Conservation (phyloP, 2,797 vertebrate species). For the Picus viridis region DNA sequence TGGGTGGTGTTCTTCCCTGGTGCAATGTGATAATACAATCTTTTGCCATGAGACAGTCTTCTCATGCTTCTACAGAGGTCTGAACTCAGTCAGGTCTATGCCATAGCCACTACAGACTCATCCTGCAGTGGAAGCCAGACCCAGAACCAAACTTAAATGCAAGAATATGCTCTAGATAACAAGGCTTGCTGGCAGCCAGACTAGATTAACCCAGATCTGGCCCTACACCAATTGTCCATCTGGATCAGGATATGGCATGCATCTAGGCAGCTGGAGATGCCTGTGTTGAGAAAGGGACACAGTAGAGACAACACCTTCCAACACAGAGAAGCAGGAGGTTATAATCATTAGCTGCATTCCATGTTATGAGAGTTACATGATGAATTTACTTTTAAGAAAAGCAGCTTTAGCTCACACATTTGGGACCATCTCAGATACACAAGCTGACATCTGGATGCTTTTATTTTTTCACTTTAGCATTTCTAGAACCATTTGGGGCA, state of each 20-base stretch:
- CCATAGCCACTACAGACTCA: neutral
- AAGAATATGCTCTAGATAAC: neutral
- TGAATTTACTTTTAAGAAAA: neutral
- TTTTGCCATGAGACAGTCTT: neutral
- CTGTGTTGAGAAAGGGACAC: neutral
- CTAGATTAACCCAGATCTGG: neutral
- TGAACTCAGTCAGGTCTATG: neutral
- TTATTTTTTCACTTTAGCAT: neutral
- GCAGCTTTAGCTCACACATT: neutral
- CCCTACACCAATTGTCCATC: neutral
- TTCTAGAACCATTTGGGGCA: neutral
- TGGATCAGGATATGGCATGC: rapidly evolving
- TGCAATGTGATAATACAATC: neutral
- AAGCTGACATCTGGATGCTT: neutral
- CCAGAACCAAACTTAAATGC: neutral
- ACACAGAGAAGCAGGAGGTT: neutral
- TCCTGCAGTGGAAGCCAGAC: neutral
- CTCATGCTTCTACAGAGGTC: neutral
- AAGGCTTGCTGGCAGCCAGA: neutral
- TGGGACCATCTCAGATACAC: neutral
- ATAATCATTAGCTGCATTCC: neutral
- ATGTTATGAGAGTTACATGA: neutral
- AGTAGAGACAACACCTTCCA: neutral
- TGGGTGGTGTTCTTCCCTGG: rapidly evolving
- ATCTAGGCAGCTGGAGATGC: neutral